A percentile compares a stretch with the other conserved stretches of the same genome.
Evolutionary conservation across 2,113 vertebrate species (phyloP).

Genomic region (Antennarius striatus): DNA sequence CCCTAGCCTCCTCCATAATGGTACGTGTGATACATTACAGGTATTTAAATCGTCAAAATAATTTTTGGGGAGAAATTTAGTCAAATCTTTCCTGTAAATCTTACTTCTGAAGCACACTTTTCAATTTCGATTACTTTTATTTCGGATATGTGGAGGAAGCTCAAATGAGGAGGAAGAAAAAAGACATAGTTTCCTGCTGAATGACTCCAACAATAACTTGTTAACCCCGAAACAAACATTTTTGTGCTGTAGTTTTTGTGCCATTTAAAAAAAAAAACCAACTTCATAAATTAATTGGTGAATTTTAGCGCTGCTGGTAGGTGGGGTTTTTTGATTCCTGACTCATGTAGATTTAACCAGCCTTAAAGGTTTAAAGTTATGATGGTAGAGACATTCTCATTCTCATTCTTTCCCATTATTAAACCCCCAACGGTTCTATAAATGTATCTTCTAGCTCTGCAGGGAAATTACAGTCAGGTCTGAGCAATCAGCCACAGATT

Average conservation of each 20-base stretch:
- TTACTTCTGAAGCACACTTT: no score
- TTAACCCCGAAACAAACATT: no score
- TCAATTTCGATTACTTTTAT: neutral
- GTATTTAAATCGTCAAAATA: slow-evolving; percentile 18
- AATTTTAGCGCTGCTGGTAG: no score
- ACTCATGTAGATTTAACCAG: neutral
- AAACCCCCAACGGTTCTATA: slow-evolving; percentile 31
- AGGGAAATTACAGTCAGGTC: slow-evolving; percentile 65
- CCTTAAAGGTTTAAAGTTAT: neutral
- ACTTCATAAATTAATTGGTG: no score
- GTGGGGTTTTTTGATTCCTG: no score
- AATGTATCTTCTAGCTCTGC: slow-evolving; percentile 31
- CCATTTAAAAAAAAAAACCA: no score
- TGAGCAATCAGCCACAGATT: slow-evolving; percentile 67
- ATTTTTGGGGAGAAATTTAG: neutral
- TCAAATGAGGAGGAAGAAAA: neutral
- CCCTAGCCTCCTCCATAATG: slow-evolving; percentile 11
- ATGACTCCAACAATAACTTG: no score
- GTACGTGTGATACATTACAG: slow-evolving; percentile 48
- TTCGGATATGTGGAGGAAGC: neutral
- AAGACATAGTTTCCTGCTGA: neutral
- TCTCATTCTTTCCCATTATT: slow-evolving; percentile 10
- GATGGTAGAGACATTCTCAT: neutral
- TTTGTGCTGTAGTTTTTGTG: no score
- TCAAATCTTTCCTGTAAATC: neutral